A percentile compares a stretch with the other conserved stretches of the same genome.
Conservation (phyloP, 2,113 vertebrate species). For the Callaeas wilsoni region DNA sequence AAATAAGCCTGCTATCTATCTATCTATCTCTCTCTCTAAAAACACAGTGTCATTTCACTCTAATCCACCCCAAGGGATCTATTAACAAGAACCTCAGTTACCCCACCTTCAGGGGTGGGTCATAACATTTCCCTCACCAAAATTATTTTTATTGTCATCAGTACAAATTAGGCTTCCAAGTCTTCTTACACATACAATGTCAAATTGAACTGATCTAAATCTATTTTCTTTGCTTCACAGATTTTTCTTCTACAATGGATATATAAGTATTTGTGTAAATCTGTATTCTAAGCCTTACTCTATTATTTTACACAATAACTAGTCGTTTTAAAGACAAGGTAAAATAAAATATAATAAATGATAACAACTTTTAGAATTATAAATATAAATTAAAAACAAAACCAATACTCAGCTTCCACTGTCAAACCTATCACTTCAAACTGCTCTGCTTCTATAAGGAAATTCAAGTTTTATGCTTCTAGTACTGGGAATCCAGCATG, state of each 20-base stretch:
- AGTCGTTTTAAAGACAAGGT: background rate
- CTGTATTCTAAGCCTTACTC: background rate
- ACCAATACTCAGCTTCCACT: background rate
- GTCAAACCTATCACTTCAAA: background rate
- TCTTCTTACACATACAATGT: background rate
- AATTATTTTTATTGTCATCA: background rate
- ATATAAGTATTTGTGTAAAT: background rate
- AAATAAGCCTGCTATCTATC: background rate
- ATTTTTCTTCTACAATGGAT: background rate
- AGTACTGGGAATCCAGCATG: background rate
- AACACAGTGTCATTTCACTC: background rate
- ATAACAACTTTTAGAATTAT: background rate
- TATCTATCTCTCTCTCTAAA: background rate
- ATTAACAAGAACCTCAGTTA: background rate
- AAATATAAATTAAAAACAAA: constrained; percentile 4
- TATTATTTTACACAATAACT: background rate
- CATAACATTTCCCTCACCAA: background rate
- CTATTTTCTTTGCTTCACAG: background rate
- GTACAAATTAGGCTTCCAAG: background rate
- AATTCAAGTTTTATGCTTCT: background rate
- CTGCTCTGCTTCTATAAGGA: background rate
- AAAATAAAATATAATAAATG: background rate
- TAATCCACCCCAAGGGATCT: background rate
- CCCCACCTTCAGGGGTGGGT: background rate
- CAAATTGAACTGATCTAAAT: background rate